Evolutionary conservation across 2,113 vertebrate species (phyloP), one percentile per base, ranked within the genome.

Genomic region (Oncorhynchus clarkii): DNA sequence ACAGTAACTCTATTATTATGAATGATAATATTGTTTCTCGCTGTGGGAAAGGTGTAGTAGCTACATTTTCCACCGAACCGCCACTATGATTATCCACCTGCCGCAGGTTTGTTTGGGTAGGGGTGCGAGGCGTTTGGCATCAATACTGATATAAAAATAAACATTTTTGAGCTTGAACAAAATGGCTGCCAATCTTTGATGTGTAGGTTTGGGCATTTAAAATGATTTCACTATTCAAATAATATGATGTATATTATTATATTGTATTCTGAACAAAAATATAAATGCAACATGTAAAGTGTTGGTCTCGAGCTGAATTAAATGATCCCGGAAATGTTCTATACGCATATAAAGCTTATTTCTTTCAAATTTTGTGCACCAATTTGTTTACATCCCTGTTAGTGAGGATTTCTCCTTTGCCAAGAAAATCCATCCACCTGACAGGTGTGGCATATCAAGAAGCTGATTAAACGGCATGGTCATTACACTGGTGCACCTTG

Each of bases 1-100:
- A 82, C 72, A 77, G 78, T 75, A 60, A 80, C 71, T 4, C 75
- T 69, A 70, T 80, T 80, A 84, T 87, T 84, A 75, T 73, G 78
- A 76, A 75, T 65, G 73, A 82, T 80, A 82, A 80, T 82, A 82
- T 82, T 82, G 77, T 77, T 70, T 78, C 72, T 70, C 67, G 29
- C 76, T 51, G 67, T 71, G 27, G 75, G 77, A 54, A 29, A 62
- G 67, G 31, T 45, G 9, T 45, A 45, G 70, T 20, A 67, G 60
- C 80, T 22, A 60, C 67, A 70, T 76, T 84, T 84, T 87, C 85
- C 78, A 79, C 78, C 59, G 75, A 76, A 54, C 73, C 22, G 64
- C 67, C 3, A 11, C 62, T 18, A 13, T 24, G 65, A 71, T 72
- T 73, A 22, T 64, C 29, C 74, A 73, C 74, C 79, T 76, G 79